phyloP scores from a whole-genome alignment of 2,797 vertebrate genomes.

The Clarias platycephalus region DNA sequence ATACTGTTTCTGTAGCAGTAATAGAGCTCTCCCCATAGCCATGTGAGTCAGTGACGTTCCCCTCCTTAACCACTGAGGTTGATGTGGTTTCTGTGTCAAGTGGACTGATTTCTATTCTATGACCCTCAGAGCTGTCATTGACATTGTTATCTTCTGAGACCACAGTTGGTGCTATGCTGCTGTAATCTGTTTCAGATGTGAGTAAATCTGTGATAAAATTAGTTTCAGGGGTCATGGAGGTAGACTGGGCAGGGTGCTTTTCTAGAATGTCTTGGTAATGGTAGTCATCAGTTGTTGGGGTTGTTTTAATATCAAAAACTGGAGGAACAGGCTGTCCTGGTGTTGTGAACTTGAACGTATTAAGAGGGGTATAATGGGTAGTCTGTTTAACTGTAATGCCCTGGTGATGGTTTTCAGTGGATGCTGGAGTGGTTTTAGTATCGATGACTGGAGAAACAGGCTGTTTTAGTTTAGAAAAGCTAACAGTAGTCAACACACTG shows the following conservation, averaged over 20 bases:
- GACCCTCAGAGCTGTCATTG: conserved; percentile 30
- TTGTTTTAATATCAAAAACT: conserved; percentile 10
- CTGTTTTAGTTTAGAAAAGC: conserved; percentile 8
- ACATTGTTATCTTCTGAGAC: conserved; percentile 20
- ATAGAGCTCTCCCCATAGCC: conserved; percentile 57
- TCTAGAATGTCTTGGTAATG: conserved; percentile 26
- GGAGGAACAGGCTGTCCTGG: neutral
- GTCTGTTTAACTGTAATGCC: neutral
- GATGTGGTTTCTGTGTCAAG: conserved; percentile 58
- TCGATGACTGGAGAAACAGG: neutral
- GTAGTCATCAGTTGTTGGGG: conserved; percentile 49
- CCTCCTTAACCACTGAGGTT: conserved; percentile 42
- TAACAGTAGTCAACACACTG: neutral
- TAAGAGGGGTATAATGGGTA: neutral
- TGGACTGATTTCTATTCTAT: conserved; percentile 19
- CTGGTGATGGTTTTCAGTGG: neutral
- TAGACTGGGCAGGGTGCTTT: conserved; percentile 41
- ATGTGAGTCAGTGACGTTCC: conserved; percentile 57
- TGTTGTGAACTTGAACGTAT: neutral
- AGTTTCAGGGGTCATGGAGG: conserved; percentile 9
- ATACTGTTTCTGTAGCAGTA: conserved; percentile 64
- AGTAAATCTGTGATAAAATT: conserved; percentile 44
- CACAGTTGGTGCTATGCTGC: conserved; percentile 20
- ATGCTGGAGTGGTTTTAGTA: conserved; percentile 8
- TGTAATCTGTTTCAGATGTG: conserved; percentile 19